Base-by-base conservation (phyloP, 1,140 invertebrate species). In the Hylaeus volcanicus region DNA sequence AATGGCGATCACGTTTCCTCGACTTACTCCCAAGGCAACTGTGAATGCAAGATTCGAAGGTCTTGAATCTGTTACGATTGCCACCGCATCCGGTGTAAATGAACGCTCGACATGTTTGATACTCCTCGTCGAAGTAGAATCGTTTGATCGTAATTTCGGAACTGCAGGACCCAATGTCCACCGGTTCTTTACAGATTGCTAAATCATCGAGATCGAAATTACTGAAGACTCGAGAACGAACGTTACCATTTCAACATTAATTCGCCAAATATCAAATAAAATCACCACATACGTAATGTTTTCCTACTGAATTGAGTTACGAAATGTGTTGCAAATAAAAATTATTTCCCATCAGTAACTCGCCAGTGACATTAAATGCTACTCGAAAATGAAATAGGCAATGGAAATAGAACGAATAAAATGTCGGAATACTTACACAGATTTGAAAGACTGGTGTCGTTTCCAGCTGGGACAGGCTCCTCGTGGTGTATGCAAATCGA, bases 21-120 rank as follows among this genome's bases (percentile, higher is more conserved):
- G 77, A 94, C 92, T 92, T 93, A 93, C 89, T 93, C 93, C 90
- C 91, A 88, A 92, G 88, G 71, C 95, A 96, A 89, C 92, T 93
- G 75, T 92, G 93, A 89, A 95, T 93, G 90, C 97, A 97, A 89
- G 94, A 93, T 89, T 96, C 95, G 91, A 95, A 96, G 60, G 92
- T 95, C 89, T 95, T 95, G 94, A 97, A 97, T 91, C 96, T 95
- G 93, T 97, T 97, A 80, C 94, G 94, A 92, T 97, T 97, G n/a
- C 96, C 96, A 90, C 95, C 94, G 91, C 96, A 96, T 91, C 97
- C 97, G 75, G 96, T 96, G 91, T 97, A 98, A 86, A 95, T 94
- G 90, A 98, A 98, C 53, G 95, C 94, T 74, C 96, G 93, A 90
- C 97, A 98, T 84, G 95, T 96, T 88, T 95, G 95, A 81, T 94